Evolutionary conservation across 2,888 invertebrate species (phyloP).

Genomic region (Cotesia congregata): DNA sequence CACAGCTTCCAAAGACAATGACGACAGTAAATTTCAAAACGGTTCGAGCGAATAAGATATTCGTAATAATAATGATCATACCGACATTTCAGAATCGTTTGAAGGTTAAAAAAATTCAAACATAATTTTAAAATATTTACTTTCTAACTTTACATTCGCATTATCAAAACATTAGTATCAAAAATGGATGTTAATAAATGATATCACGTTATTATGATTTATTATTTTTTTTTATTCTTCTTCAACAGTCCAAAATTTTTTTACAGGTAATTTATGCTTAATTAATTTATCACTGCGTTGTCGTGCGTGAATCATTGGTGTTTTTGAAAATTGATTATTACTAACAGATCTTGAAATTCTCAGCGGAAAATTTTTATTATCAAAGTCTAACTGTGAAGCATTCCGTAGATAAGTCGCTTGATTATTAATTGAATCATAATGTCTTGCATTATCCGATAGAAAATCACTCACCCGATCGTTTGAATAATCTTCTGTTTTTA

Average conservation of each 20-base stretch:
- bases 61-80: too few relatives aligned
- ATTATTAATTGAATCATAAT: conserved; percentile 7
- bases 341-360: conserved; percentile 39
- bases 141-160: too few relatives aligned
- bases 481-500: background rate
- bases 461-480: background rate
- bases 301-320: background rate
- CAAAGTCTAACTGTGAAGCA: conserved; percentile 27
- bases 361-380: conserved; percentile 31
- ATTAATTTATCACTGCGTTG: background rate
- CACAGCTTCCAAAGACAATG: background rate
- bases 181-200: too few relatives aligned
- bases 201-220: too few relatives aligned
- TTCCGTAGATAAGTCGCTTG: background rate
- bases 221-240: background rate
- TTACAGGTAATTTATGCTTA: background rate
- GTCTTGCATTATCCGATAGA: conserved; percentile 10
- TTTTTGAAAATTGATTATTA: conserved; percentile 11
- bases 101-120: too few relatives aligned
- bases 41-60: too few relatives aligned
- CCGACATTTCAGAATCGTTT: too few relatives aligned
- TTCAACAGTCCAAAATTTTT: background rate
- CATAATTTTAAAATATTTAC: too few relatives aligned
- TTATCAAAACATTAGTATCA: background rate
- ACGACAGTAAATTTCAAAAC: background rate